A percentile compares a stretch with the other conserved stretches of the same genome.
Conservation (phyloP, 2,113 vertebrate species). For the Pachycephala philippinensis region DNA sequence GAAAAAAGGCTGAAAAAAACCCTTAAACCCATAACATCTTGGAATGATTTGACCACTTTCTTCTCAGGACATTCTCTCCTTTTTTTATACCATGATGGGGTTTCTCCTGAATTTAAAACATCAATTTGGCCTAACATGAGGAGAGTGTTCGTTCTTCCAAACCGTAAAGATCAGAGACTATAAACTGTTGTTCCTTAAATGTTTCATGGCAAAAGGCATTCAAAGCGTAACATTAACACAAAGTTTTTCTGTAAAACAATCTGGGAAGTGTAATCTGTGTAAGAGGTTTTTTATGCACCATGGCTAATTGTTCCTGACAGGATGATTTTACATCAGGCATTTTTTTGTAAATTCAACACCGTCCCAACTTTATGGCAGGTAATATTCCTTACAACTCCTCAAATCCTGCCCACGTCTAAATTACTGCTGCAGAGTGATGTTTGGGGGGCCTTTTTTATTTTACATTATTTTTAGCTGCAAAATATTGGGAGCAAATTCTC, state of each 20-base stretch:
- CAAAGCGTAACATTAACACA: conserved; percentile 67
- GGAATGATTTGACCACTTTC: conserved; percentile 66
- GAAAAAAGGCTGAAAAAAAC: conserved; percentile 31
- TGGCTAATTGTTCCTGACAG: conserved; percentile 65
- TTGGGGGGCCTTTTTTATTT: not conserved
- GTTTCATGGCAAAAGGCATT: conserved; percentile 61
- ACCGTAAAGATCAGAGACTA: conserved; percentile 70
- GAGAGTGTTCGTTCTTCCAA: conserved; percentile 22
- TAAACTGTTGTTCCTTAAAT: conserved; percentile 65
- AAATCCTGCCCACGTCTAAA: conserved; percentile 19
- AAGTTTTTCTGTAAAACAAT: conserved; percentile 66
- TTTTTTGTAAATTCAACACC: conserved; percentile 39
- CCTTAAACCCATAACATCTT: conserved; percentile 58
- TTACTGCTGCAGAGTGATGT: not conserved
- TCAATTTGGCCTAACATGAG: conserved; percentile 30
- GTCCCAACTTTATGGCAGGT: conserved; percentile 37
- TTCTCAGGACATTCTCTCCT: conserved; percentile 48
- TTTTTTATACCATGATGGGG: conserved; percentile 29
- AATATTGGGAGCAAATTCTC: not conserved
- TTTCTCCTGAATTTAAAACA: conserved; percentile 58
- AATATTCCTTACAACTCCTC: conserved; percentile 22
- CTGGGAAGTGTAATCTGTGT: conserved; percentile 52
- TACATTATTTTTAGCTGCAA: not conserved
- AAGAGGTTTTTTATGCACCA: conserved; percentile 59
- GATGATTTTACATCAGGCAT: conserved; percentile 47